Evolutionary conservation across 2,888 invertebrate species (phyloP), one percentile per base, ranked within the genome.

Genomic region (Liopterus haemorrhoidalis): DNA sequence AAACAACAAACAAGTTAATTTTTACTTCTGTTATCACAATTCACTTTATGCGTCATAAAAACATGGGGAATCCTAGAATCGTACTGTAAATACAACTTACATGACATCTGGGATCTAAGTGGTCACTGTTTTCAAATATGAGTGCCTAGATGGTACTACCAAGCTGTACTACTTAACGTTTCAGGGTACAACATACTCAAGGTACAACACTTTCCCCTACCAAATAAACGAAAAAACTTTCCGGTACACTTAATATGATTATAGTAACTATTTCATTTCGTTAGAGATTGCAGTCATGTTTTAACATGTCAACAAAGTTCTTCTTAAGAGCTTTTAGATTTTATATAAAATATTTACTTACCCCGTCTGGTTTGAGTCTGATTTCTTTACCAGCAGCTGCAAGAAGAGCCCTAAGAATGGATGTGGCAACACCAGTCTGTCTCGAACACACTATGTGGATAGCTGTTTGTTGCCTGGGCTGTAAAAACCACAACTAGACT

Each of bases 401-500:
- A 44, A 97, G 76, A 25, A 99, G 75, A 4, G 90, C 82, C 60
- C 94, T 78, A 9, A 96, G 78, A 57, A 95, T 90, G 57, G 87
- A 85, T 44, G 94, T 86, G 3, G 94, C 93, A 8, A 90, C 89
- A 11, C 92, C 93, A 1, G 91, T 90, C 66, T 91, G 88, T 58
- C 97, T 78, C 56, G 88, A 86, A 41, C 94, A 92, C 50, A 95
- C 95, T 66, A 96, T 74, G 71, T 99, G 99, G 2, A 97, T 85
- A 2, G 96, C 88, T 4, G 94, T 88, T 70, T 96, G 95, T 58
- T 89, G 83, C 50, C 88, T 85, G 49, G 91, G 85, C 95, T 96
- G 68, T 22, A 68, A 63, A 56, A 30, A 51, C n/a, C 41, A 48
- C 22, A 44, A 32, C 25, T 38, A 22, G 33, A 41, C 25, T 32